phyloP scores from a whole-genome alignment of 1,140 invertebrate genomes.

The Dendroctonus ponderosae region DNA sequence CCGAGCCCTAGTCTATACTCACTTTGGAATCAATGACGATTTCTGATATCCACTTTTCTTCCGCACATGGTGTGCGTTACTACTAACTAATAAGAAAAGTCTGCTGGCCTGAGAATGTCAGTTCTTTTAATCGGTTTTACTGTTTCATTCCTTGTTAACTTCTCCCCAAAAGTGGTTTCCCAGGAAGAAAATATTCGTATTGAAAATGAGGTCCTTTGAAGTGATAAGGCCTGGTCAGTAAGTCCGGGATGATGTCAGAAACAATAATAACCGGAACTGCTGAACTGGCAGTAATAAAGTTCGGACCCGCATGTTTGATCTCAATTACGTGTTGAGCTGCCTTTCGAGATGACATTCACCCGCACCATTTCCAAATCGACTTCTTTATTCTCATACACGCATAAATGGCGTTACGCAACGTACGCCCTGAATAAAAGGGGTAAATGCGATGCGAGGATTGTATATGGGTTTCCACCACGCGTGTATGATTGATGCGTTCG shows the following conservation, averaged over 20 bases:
- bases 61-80: no score
- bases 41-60: no score
- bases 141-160: not conserved
- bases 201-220: slow-evolving; percentile 22
- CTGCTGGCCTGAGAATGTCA: not conserved
- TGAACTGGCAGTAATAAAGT: slow-evolving; percentile 30
- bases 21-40: no score
- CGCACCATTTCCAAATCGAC: slow-evolving; percentile 31
- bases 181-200: not conserved
- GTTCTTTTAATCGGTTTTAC: not conserved
- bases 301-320: slow-evolving; percentile 34
- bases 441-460: slow-evolving; percentile 14
- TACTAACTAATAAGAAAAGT: no score
- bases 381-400: slow-evolving; percentile 30
- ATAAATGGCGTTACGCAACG: slow-evolving; percentile 35
- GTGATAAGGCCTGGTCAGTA: slow-evolving; percentile 17
- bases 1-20: no score
- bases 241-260: slow-evolving; percentile 24
- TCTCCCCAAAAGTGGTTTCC: not conserved
- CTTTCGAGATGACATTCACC: slow-evolving; percentile 29
- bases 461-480: slow-evolving; percentile 23
- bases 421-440: slow-evolving; percentile 32
- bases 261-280: slow-evolving; percentile 30
- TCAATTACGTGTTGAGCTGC: slow-evolving; percentile 32
- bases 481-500: slow-evolving; percentile 34